Conservation (phyloP, 2,888 invertebrate genomes). For the Euplagia quadripunctaria region DNA sequence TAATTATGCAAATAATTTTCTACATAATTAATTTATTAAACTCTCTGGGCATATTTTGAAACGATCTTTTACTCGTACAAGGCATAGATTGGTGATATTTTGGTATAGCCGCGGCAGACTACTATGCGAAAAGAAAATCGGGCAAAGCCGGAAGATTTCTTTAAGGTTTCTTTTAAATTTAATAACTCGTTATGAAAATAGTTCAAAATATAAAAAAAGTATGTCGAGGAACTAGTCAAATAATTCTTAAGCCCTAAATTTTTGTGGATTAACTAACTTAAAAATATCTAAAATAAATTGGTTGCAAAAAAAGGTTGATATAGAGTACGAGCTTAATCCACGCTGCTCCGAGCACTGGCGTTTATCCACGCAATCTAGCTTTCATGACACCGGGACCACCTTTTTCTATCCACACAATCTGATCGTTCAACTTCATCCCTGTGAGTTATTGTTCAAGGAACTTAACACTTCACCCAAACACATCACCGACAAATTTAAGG, state of each 20-base stretch:
- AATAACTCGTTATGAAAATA: too few species aligned
- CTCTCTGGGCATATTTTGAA: background rate
- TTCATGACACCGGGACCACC: constrained; percentile 66
- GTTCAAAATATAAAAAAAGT: background rate
- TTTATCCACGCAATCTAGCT: constrained; percentile 73
- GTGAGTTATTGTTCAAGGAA: constrained; percentile 73
- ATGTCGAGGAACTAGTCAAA: background rate
- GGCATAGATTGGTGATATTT: background rate
- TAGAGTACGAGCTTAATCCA: constrained; percentile 60
- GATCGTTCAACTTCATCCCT: constrained; percentile 71
- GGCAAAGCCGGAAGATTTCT: background rate
- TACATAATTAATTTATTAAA: too few species aligned
- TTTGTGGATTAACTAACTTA: constrained; percentile 29
- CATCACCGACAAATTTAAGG: constrained; percentile 62
- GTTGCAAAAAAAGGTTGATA: constrained; percentile 45
- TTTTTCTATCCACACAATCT: constrained; percentile 74
- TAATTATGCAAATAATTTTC: too few species aligned
- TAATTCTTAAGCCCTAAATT: background rate
- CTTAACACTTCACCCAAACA: constrained; percentile 67
- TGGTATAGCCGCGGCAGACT: background rate
- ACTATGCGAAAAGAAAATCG: background rate
- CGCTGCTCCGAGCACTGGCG: constrained; percentile 60
- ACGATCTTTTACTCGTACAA: background rate
- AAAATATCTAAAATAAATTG: constrained; percentile 31
- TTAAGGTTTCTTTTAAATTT: too few species aligned